phyloP scores from a whole-genome alignment of 2,113 vertebrate genomes.

The Anarhynchus alexandrinus region DNA sequence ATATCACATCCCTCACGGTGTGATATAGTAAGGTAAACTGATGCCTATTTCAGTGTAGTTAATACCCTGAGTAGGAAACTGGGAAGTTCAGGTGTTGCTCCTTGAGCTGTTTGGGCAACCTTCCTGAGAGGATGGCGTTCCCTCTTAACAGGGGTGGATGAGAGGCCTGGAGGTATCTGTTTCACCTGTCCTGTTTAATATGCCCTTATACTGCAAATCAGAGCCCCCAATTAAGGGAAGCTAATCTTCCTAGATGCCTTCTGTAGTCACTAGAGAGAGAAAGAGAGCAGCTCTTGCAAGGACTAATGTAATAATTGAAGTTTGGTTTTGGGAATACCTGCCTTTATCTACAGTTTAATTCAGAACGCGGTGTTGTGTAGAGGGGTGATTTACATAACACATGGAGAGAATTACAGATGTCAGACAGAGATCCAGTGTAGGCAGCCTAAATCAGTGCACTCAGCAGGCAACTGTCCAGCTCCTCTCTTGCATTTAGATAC shows the following conservation, averaged over 20 bases:
- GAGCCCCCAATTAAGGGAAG: neutral
- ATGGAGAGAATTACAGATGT: neutral
- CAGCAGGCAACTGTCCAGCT: neutral
- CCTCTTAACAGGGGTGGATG: fast-evolving
- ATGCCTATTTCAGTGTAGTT: neutral
- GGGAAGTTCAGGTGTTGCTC: neutral
- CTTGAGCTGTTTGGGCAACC: neutral
- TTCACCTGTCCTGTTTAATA: neutral
- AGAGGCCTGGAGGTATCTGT: neutral
- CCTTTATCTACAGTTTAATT: neutral
- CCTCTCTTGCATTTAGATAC: neutral
- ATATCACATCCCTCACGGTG: neutral
- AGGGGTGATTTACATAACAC: neutral
- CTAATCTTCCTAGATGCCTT: neutral
- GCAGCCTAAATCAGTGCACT: neutral
- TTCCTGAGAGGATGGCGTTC: neutral
- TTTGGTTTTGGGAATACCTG: neutral
- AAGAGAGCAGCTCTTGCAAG: neutral
- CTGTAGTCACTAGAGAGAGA: neutral
- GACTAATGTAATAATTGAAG: neutral
- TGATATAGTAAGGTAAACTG: neutral
- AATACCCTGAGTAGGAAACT: neutral
- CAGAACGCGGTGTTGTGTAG: neutral
- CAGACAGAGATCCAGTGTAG: neutral
- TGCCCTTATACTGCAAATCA: neutral